Evolutionary conservation across 1,140 invertebrate genomes (phyloP).

Genomic region (Drosophila bipectinata): DNA sequence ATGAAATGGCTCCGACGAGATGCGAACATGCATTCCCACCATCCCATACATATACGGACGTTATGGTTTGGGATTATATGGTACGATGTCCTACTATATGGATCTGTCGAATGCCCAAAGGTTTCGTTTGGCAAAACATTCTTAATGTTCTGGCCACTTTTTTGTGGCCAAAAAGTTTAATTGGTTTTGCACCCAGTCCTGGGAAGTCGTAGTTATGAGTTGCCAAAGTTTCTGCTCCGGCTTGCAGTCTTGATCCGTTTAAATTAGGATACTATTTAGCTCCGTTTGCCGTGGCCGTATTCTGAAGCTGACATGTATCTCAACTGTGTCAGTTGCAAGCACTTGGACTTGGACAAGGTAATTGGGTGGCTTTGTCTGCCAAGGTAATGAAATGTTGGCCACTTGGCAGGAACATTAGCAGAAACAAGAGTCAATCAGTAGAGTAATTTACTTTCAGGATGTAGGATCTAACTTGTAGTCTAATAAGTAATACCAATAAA

Average conservation of each 20-base stretch:
- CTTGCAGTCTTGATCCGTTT: conserved; percentile 1
- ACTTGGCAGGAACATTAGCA: conserved; percentile 3
- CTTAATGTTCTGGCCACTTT: conserved; percentile 14
- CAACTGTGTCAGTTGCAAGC: conserved; percentile 13
- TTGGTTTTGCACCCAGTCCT: conserved; percentile 16
- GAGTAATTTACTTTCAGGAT: conserved; percentile 61
- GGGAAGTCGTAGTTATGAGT: conserved; percentile 17
- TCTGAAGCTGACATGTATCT: conserved; percentile 3
- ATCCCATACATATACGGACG: not conserved
- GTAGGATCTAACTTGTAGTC: not conserved
- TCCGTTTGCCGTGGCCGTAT: not conserved
- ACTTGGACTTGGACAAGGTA: conserved; percentile 32
- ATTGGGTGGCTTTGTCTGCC: conserved; percentile 28
- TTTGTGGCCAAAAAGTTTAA: conserved; percentile 30
- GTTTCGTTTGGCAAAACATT: conserved; percentile 7
- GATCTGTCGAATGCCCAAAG: conserved; percentile 9
- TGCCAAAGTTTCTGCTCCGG: conserved; percentile 21
- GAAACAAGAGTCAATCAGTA: not conserved
- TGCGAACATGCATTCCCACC: conserved; percentile 20
- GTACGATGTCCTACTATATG: not conserved
- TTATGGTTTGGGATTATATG: not conserved
- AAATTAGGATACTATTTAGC: conserved; percentile 5
- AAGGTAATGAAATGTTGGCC: conserved; percentile 58
- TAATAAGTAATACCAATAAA: not conserved
- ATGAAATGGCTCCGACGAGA: conserved; percentile 14